phyloP scores from a whole-genome alignment of 1,140 invertebrate species.

The Amyelois transitella region DNA sequence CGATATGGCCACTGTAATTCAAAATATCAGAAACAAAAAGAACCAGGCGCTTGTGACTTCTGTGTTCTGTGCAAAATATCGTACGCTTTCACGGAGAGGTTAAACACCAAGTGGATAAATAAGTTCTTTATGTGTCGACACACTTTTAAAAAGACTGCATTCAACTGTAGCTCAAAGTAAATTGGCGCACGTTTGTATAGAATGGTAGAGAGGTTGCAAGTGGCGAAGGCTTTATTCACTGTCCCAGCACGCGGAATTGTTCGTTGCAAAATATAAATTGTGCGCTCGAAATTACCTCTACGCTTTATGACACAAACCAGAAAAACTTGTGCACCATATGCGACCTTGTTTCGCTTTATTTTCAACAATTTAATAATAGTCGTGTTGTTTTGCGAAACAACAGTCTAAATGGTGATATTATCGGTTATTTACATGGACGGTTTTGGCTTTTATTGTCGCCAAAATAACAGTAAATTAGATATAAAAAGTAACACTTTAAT shows the following conservation, averaged over 20 bases:
- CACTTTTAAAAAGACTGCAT: conserved; percentile 8
- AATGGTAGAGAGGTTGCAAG: conserved; percentile 28
- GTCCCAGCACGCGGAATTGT: conserved; percentile 28
- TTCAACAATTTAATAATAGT: background rate
- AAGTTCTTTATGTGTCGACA: background rate
- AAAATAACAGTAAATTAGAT: too few relatives aligned
- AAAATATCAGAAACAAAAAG: too few relatives aligned
- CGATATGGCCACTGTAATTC: too few relatives aligned
- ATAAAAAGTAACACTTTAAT: too few relatives aligned
- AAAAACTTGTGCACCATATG: conserved; percentile 34
- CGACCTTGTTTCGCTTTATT: conserved; percentile 4
- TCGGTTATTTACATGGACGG: background rate
- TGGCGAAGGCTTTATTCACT: conserved; percentile 44
- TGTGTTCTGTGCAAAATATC: too few relatives aligned
- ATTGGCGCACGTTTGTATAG: conserved; percentile 20
- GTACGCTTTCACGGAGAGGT: too few relatives aligned
- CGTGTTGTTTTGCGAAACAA: background rate
- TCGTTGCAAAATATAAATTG: conserved; percentile 51
- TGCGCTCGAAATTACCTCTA: conserved; percentile 49
- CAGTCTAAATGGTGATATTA: background rate
- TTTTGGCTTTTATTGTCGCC: background rate
- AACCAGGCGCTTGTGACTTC: too few relatives aligned
- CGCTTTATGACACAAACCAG: conserved; percentile 47
- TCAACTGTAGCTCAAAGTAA: conserved; percentile 16
- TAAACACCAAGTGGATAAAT: too few relatives aligned